Evolutionary conservation across 2,113 vertebrate species (phyloP), one percentile per base, ranked within the genome.

Genomic region (Oenanthe oenanthe): DNA sequence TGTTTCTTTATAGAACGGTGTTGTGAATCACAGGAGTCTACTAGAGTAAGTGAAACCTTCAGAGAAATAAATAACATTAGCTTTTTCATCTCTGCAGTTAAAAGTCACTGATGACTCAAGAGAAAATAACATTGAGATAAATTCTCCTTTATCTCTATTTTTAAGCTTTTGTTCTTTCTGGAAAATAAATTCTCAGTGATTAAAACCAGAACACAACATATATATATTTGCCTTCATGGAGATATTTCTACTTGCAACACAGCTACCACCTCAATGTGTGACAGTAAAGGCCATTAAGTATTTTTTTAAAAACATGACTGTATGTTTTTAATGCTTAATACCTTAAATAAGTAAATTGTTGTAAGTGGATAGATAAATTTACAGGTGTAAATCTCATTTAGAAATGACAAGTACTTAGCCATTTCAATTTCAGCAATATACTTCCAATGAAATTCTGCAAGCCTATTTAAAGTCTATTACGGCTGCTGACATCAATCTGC

Each of bases 381-480:
- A 79, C 83, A 90, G 34, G 60, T 82, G 89, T 93, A 95, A 89
- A 94, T 97, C 88, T 92, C 86, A 94, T 85, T 97, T 94, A 96
- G 78, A 96, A 97, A 96, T 90, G 80, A 95, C 80, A 88, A 32
- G 91, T 91, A 96, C 66, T 93, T 94, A 96, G 91, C 85, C 92
- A 90, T 77, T 97, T 96, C 92, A 97, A 93, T 95, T 91, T 92
- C 80, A 92, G 88, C 96, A 97, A 92, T 96, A 96, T 61, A 87
- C 56, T 93, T 91, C 72, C 93, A 95, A 89, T 93, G 94, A 97
- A 98, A 97, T 85, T 93, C 92, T 95, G 81, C 88, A 96, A 95
- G 93, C 90, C 93, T 97, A 92, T 97, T 98, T 97, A 95, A 97
- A 97, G 80, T 71, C 92, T 92, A 90, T 97, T 96, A 96, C 5